Conservation (phyloP, 2,113 vertebrate genomes). For the Gobiocypris rarus region DNA sequence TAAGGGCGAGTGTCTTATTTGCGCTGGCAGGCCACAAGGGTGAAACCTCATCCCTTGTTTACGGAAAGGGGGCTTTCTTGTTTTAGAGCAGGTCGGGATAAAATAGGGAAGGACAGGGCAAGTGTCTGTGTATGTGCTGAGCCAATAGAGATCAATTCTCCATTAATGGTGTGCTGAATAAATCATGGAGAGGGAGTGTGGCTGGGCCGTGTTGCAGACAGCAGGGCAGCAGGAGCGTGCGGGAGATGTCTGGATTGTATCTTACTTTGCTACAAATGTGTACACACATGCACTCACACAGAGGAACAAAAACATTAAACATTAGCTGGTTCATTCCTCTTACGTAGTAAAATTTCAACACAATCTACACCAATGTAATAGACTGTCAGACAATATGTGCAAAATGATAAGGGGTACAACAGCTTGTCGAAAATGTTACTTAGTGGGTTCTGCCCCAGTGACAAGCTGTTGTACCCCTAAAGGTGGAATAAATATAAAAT, state of each 20-base stretch:
- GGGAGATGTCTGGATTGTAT: conserved; percentile 58
- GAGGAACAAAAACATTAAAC: not conserved
- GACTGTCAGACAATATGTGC: not conserved
- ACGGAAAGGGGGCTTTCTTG: conserved; percentile 49
- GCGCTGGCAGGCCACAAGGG: conserved; percentile 23
- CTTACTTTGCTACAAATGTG: conserved; percentile 22
- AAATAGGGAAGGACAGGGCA: conserved; percentile 54
- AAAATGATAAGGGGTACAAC: not conserved
- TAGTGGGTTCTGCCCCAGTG: not conserved
- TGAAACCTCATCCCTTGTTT: conserved; percentile 58
- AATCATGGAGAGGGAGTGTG: conserved; percentile 67
- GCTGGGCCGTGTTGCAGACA: conserved; percentile 59
- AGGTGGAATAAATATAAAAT: not conserved
- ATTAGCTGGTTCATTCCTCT: not conserved
- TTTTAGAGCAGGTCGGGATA: conserved; percentile 41
- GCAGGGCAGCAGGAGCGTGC: conserved; percentile 55
- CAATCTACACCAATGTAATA: not conserved
- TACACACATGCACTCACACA: not conserved
- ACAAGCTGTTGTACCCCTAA: not conserved
- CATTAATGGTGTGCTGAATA: conserved; percentile 75
- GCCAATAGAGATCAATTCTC: conserved; percentile 68
- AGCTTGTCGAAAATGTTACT: not conserved
- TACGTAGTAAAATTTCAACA: not conserved
- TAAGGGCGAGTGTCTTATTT: conserved; percentile 45
- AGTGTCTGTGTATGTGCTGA: conserved; percentile 60